Percentiles rank a stretch among this genome's conserved stretches.
Conservation (phyloP, 2,888 invertebrate species). For the Ormyrus nitidulus region DNA sequence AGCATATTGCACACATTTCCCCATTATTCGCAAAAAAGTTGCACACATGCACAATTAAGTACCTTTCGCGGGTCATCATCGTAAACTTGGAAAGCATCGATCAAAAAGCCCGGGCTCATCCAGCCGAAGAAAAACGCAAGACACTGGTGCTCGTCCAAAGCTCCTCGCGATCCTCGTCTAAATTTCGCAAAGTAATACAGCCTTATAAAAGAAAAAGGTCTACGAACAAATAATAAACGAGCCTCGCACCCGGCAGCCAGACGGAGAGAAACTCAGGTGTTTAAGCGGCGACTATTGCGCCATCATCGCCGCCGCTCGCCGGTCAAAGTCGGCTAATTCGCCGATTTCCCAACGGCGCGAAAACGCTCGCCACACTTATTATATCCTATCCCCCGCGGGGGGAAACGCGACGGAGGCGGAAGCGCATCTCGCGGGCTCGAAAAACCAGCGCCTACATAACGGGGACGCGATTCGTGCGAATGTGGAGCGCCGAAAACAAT, state of each 20-base stretch:
- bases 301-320: too few relatives aligned
- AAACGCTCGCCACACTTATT: too few relatives aligned
- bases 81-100: not conserved
- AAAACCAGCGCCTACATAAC: not conserved
- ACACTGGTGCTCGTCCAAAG: not conserved
- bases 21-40: not conserved
- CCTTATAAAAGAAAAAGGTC: not conserved
- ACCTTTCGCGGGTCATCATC: not conserved
- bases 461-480: not conserved
- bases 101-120: not conserved
- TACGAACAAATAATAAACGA: not conserved
- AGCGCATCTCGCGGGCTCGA: not conserved
- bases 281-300: not conserved
- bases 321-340: too few relatives aligned
- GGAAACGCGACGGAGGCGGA: too few relatives aligned
- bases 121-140: not conserved
- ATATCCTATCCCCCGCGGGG: too few relatives aligned
- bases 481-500: conserved; percentile 1
- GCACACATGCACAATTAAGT: not conserved
- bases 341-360: too few relatives aligned
- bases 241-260: not conserved
- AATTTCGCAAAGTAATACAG: conserved; percentile 27
- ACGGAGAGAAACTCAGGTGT: not conserved
- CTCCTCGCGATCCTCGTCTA: not conserved
- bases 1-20: not conserved